A percentile compares a stretch with the other conserved stretches of the same genome.
Evolutionary conservation across 2,113 vertebrate genomes (phyloP).

Genomic region (Dinomys branickii): DNA sequence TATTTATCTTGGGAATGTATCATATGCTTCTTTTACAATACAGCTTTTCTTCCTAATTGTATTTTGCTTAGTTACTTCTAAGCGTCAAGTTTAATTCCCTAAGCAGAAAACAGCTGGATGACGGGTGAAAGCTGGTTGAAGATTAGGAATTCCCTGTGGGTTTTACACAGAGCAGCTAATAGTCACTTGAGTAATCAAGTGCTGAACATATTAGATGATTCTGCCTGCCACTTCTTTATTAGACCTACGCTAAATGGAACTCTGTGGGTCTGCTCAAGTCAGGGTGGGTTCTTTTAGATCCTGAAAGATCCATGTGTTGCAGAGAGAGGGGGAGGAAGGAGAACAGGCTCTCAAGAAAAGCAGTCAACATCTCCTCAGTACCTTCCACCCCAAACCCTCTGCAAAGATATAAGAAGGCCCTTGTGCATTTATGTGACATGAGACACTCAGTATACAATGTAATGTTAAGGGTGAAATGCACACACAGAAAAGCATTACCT

Average conservation of each 20-base stretch:
- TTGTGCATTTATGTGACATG: neutral
- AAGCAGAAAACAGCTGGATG: slow-evolving; percentile 40
- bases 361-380: neutral
- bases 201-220: neutral
- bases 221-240: neutral
- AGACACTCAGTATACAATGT: neutral
- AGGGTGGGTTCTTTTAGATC: neutral
- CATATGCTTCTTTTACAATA: slow-evolving; percentile 18
- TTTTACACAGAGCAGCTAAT: slow-evolving; percentile 22
- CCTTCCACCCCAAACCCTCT: neutral
- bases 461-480: neutral
- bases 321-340: neutral
- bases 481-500: neutral
- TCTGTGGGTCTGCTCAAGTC: neutral
- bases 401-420: neutral
- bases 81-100: slow-evolving; percentile 31
- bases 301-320: neutral
- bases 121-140: slow-evolving; percentile 20
- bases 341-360: neutral
- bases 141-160: slow-evolving; percentile 27
- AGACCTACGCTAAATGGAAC: neutral
- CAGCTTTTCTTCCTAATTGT: slow-evolving; percentile 39
- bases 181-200: slow-evolving; percentile 45
- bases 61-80: slow-evolving; percentile 40
- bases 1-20: slow-evolving; percentile 17